A percentile compares a stretch with the other conserved stretches of the same genome.
Conservation (phyloP, 2,888 invertebrate species). For the Protonemura montana region DNA sequence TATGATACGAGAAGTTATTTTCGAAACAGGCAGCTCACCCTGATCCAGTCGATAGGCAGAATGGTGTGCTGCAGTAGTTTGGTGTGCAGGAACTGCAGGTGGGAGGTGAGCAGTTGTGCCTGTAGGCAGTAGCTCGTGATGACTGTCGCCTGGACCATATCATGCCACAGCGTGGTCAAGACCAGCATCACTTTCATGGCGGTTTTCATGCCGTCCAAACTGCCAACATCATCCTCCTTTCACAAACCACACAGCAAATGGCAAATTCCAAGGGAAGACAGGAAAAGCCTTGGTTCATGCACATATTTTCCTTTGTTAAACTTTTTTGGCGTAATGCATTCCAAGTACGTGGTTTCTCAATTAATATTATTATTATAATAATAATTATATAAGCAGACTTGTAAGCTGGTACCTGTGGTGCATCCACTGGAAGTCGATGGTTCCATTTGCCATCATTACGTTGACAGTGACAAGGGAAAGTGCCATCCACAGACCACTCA, state of each 20-base stretch:
- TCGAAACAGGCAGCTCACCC: slow-evolving; percentile 60
- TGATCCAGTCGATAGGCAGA: slow-evolving; percentile 79
- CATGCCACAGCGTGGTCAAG: slow-evolving; percentile 76
- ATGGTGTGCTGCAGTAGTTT: slow-evolving; percentile 77
- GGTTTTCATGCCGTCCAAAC: slow-evolving; percentile 62
- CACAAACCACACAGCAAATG: no score
- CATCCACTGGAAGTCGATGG: slow-evolving; percentile 71
- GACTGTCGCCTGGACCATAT: slow-evolving; percentile 83
- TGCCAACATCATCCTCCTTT: not conserved
- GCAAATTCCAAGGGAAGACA: no score
- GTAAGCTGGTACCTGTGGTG: slow-evolving; percentile 64
- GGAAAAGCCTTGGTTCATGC: no score
- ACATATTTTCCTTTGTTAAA: no score
- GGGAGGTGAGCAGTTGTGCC: slow-evolving; percentile 78
- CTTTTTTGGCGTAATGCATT: no score
- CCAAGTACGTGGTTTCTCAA: no score
- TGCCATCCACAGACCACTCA: slow-evolving; percentile 76
- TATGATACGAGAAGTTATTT: no score
- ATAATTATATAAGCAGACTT: no score
- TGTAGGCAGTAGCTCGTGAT: slow-evolving; percentile 84
- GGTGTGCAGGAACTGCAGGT: slow-evolving; percentile 74
- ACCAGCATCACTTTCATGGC: slow-evolving; percentile 69
- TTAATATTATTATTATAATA: no score
- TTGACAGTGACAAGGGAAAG: slow-evolving; percentile 71
- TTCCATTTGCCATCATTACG: slow-evolving; percentile 69